phyloP scores from a whole-genome alignment of 2,888 invertebrate species.

The Oscheius sp. region DNA sequence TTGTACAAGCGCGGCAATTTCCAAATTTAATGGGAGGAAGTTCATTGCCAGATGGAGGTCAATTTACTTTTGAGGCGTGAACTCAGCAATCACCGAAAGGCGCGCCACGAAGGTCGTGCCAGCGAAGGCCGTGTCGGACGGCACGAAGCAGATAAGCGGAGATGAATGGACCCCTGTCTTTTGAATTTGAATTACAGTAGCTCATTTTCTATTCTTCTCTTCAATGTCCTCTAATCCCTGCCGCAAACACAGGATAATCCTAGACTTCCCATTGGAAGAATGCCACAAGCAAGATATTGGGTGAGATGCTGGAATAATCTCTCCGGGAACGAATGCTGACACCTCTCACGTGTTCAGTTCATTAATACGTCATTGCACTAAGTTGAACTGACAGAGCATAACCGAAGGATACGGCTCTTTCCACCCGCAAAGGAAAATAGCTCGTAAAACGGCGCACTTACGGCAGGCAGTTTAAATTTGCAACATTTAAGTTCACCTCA shows the following conservation, averaged over 20 bases:
- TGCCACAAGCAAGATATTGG: background rate
- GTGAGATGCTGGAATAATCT: background rate
- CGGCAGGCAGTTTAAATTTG: background rate
- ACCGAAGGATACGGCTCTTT: too few relatives aligned
- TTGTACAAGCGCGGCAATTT: too few relatives aligned
- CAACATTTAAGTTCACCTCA: conserved; percentile 12
- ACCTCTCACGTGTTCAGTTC: conserved; percentile 1
- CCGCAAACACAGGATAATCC: too few relatives aligned
- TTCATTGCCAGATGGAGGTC: conserved; percentile 17
- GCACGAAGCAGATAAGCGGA: conserved; percentile 29
- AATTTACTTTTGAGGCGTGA: conserved; percentile 29
- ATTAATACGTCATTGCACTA: conserved; percentile 9
- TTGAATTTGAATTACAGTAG: too few relatives aligned
- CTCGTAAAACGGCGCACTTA: background rate
- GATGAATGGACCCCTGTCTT: conserved; percentile 30
- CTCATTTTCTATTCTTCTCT: too few relatives aligned
- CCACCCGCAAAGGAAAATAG: background rate
- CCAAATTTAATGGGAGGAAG: too few relatives aligned
- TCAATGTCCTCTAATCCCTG: too few relatives aligned
- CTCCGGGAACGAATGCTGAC: conserved; percentile 15
- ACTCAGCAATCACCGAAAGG: conserved; percentile 16
- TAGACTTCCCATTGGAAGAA: background rate
- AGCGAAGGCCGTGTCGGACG: conserved; percentile 27
- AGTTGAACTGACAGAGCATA: too few relatives aligned
- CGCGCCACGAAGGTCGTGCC: conserved; percentile 21